Percentiles rank a stretch among this genome's conserved stretches.
Evolutionary conservation across 2,113 vertebrate species (phyloP).

Genomic region (Copsychus sechellarum): DNA sequence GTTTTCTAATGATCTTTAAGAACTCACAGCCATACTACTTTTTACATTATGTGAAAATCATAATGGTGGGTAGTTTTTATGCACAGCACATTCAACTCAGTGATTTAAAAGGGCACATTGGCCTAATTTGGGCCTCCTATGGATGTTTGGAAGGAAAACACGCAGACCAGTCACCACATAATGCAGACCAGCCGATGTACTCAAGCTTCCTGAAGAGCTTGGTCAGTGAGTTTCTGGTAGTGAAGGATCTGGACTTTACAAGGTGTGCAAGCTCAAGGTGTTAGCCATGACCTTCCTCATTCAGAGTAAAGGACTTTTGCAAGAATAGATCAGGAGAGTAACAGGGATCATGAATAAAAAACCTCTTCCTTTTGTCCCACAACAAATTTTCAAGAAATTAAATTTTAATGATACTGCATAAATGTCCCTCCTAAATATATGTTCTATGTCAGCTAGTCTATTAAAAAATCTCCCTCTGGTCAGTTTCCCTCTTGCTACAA

Average conservation of each 20-base stretch:
- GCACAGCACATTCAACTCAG: background rate
- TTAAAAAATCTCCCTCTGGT: background rate
- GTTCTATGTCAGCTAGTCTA: background rate
- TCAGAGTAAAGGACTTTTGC: background rate
- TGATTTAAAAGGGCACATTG: background rate
- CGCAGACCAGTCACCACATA: background rate
- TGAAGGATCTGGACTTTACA: background rate
- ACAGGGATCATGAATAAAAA: background rate
- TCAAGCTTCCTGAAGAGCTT: background rate
- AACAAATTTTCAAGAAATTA: background rate
- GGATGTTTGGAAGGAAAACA: background rate
- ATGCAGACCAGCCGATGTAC: background rate
- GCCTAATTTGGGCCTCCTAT: background rate
- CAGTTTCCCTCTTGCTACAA: background rate
- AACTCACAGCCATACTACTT: background rate
- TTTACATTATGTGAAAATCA: background rate
- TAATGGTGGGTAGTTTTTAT: background rate
- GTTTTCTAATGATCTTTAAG: background rate
- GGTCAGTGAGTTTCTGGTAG: background rate
- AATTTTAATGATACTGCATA: background rate
- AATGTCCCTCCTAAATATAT: background rate
- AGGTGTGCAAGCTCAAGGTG: background rate
- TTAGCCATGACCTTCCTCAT: fast-evolving
- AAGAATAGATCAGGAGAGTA: background rate
- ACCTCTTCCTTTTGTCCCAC: background rate